Base-by-base conservation (phyloP, 2,797 vertebrate genomes). In the Tenualosa thibaudeaui region DNA sequence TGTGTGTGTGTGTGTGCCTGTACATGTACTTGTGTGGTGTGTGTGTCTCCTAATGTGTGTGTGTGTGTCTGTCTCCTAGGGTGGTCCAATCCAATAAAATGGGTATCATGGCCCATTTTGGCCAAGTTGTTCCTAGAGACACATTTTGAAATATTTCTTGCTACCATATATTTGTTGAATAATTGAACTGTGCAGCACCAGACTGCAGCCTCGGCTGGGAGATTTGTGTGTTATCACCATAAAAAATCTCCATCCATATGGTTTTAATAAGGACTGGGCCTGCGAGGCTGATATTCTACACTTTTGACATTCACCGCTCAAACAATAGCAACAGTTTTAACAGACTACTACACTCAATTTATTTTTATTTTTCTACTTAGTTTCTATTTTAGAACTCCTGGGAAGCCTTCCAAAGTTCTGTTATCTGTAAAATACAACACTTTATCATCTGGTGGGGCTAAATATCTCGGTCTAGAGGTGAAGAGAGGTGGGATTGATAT, bases 191-290 rank as follows among this genome's bases (percentile, higher is more conserved):
- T 89, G 89, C 91, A 86, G 93, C 93, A 93, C 90, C 88, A 54
- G 88, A 82, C 87, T 62, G 49, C 88, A 91, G 89, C 89, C 88
- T 92, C 92, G 88, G 87, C 93, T 93, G 91, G 92, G 93, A 87
- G 90, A 90, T 91, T 93, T 92, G 91, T 92, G 91, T 58, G 89
- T 71, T 71, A 71, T 71, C 26, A 40, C 88, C 84, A 90, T 82
- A 89, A 89, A 92, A 92, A 94, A 93, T 93, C 93, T 91, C 84
- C 84, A 88, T 91, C 92, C 94, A 94, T 93, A 92, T 95, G 93
- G 91, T 87, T 89, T 90, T 90, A 88, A 94, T 94, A 88, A 91
- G 37, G 13, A 12, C 65, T 37, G 53, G 53, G 89, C 87, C 91
- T 90, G 93, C 91, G 86, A 92, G 93, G 68, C 46, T 90, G 92